Evolutionary conservation across 2,888 invertebrate genomes (phyloP).

Genomic region (Tethea ocularis): DNA sequence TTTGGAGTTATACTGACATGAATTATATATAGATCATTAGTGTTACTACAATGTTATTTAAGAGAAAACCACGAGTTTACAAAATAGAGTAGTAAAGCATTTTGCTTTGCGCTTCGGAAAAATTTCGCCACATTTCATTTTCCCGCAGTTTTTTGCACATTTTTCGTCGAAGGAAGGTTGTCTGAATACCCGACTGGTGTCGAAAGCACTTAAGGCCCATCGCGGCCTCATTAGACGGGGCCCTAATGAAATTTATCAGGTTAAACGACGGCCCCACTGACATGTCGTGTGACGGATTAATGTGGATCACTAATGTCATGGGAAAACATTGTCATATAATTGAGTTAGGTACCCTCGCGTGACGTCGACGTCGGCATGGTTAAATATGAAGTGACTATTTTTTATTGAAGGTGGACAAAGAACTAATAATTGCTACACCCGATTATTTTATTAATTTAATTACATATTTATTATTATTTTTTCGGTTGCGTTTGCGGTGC

Average conservation of each 20-base stretch:
- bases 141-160: neutral
- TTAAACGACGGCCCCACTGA: slow-evolving; percentile 19
- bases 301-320: slow-evolving; percentile 4
- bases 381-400: neutral
- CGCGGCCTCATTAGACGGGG: slow-evolving; percentile 34
- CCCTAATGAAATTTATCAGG: slow-evolving; percentile 43
- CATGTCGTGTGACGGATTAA: slow-evolving; percentile 31
- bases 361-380: neutral
- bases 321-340: slow-evolving; percentile 2
- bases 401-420: neutral
- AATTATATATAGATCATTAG: too few species aligned
- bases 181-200: slow-evolving; percentile 16
- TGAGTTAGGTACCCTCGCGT: neutral
- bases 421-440: too few species aligned
- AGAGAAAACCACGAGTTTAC: too few species aligned
- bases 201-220: slow-evolving; percentile 35
- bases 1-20: too few species aligned
- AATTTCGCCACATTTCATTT: neutral
- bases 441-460: too few species aligned
- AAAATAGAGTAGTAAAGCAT: too few species aligned
- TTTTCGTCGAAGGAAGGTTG: neutral
- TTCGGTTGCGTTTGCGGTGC: too few species aligned
- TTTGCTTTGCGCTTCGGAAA: too few species aligned
- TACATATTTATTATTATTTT: too few species aligned
- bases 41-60: too few species aligned